Conservation (phyloP, 2,888 invertebrate species). For the Drosophila paranaensis region DNA sequence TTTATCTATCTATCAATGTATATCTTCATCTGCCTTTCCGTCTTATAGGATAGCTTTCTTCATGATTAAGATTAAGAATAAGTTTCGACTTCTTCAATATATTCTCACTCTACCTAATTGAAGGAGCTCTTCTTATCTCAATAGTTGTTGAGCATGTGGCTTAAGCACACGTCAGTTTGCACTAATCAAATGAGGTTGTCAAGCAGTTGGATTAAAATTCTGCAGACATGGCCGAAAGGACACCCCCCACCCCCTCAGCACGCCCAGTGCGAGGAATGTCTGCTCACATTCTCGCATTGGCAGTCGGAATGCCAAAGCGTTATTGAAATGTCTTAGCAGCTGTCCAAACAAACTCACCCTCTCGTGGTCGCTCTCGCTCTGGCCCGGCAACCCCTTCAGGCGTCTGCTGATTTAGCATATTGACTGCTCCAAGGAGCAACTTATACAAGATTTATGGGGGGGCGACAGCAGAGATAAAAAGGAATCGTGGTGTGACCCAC, state of each 20-base stretch:
- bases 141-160: constrained; percentile 15
- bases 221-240: constrained; percentile 51
- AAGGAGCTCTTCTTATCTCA: background rate
- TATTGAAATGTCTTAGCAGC: constrained; percentile 79
- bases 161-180: constrained; percentile 7
- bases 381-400: constrained; percentile 27
- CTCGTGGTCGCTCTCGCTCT: background rate
- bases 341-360: constrained; percentile 66
- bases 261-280: background rate
- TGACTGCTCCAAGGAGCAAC: constrained; percentile 78
- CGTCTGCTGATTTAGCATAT: constrained; percentile 79
- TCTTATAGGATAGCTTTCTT: too few species aligned
- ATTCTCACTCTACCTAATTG: background rate
- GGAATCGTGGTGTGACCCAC: constrained; percentile 65
- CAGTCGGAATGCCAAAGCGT: constrained; percentile 58
- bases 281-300: constrained; percentile 55
- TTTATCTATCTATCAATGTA: too few species aligned
- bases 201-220: constrained; percentile 70
- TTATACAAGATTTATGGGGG: constrained; percentile 82
- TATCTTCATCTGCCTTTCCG: background rate
- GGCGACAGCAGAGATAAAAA: constrained; percentile 76
- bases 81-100: too few species aligned
- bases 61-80: too few species aligned
- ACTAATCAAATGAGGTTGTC: constrained; percentile 47
- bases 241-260: background rate